Base-by-base conservation (phyloP, 2,113 vertebrate genomes). In the Pogona vitticeps region DNA sequence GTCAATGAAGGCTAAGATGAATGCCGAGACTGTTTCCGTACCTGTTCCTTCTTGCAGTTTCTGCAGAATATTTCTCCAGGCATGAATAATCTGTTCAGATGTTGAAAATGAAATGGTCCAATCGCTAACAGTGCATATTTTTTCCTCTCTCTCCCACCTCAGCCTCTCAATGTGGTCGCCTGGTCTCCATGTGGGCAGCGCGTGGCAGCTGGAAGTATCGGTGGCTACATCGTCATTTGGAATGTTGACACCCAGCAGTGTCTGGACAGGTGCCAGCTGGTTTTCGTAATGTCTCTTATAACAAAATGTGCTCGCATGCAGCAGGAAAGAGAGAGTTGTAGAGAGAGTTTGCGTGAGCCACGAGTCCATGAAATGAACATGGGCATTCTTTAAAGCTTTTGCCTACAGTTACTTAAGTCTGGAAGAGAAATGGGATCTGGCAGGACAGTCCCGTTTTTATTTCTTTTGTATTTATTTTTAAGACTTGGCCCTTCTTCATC, bases 141-240 rank as follows among this genome's bases (percentile, higher is more conserved):
- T 14, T 36, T 9, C 33, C 26, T 31, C 31, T 56, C 23, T 31
- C n/a, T 23, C 14, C 33, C 68, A 86, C 72, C 73, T 84, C 93
- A 99, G 99, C 94, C 96, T 40, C 89, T 99, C 88, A 99, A 98
- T 91, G 94, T 98, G 90, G 96, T 98, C 87, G 93, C 95, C 85
- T 99, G 99, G 99, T 99, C 98, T 91, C 97, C 98, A 0, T 98
- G 98, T 92, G 98, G 98, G 33, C 94, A 91, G 58, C 97, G 97
- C 92, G 93, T 99, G 95, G 98, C 98, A 88, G 97, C 97, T 12
- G 98, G 97, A 77, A 95, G 97, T 10, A 92, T 98, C 20, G 97
- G 97, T 58, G 99, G 99, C 46, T 94, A 80, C 31, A 94, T 99
- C 52, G 92, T 95, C 1, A 93, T 98, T 76, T 99, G 98, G 98